phyloP scores from a whole-genome alignment of 1,140 invertebrate species.

The Hyphantria cunea region DNA sequence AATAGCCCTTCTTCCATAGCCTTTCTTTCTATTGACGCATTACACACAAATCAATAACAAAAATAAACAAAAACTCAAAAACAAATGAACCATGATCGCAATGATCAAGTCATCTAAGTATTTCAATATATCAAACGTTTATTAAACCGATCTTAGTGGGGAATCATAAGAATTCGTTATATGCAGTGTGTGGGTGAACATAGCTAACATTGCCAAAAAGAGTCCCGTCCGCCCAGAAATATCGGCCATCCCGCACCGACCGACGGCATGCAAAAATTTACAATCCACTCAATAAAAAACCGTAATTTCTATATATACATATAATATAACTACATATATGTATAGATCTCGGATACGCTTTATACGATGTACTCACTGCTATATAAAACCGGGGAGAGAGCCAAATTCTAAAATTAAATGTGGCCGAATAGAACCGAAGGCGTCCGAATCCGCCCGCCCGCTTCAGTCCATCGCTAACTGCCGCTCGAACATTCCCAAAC shows the following conservation, averaged over 20 bases:
- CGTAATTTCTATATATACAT: constrained; percentile 77
- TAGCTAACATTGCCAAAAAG: constrained; percentile 51
- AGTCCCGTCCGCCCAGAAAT: constrained; percentile 51
- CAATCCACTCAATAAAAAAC: constrained; percentile 74
- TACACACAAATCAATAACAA: too few species aligned
- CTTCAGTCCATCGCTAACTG: constrained; percentile 74
- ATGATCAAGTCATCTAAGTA: too few species aligned
- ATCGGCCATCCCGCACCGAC: constrained; percentile 40
- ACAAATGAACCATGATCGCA: too few species aligned
- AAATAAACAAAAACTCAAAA: too few species aligned
- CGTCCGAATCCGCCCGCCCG: constrained; percentile 72
- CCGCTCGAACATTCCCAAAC: constrained; percentile 67
- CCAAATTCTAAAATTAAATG: constrained; percentile 80
- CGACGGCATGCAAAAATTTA: constrained; percentile 69
- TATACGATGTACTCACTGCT: constrained; percentile 80
- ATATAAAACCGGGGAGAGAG: constrained; percentile 80
- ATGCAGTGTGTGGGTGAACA: constrained; percentile 36
- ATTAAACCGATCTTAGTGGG: constrained; percentile 24
- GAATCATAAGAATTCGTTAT: constrained; percentile 24
- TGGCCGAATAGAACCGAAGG: constrained; percentile 65
- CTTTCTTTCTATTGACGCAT: too few species aligned
- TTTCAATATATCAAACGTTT: constrained; percentile 9
- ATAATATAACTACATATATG: constrained; percentile 44
- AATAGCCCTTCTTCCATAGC: too few species aligned
- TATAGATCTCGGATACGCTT: constrained; percentile 71